Conservation (phyloP, 2,113 vertebrate genomes). For the Anolis sagrei region DNA sequence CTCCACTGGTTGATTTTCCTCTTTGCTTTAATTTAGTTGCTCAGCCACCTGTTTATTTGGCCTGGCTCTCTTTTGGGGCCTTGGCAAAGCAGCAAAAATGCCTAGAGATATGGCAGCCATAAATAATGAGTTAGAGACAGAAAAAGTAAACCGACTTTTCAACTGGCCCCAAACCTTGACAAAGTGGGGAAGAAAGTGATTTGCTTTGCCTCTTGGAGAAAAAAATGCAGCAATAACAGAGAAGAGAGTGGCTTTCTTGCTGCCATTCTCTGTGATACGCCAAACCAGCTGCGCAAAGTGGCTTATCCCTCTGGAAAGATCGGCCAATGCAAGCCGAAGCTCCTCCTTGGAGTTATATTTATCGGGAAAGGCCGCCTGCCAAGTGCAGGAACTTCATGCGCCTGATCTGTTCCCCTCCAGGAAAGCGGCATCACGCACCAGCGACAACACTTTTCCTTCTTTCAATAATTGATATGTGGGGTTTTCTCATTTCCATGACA, state of each 20-base stretch:
- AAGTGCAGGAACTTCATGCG: accelerated
- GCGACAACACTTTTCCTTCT: not conserved
- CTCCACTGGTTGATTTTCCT: too few relatives aligned
- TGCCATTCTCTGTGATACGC: not conserved
- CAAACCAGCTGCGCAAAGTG: not conserved
- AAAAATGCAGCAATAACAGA: not conserved
- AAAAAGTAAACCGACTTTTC: too few relatives aligned
- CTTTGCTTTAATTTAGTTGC: too few relatives aligned
- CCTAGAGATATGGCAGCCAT: not conserved
- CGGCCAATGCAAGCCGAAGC: too few relatives aligned
- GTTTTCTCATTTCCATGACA: constrained; percentile 27
- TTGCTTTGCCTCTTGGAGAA: too few relatives aligned
- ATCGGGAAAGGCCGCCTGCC: not conserved
- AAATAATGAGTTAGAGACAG: not conserved
- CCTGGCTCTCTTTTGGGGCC: too few relatives aligned
- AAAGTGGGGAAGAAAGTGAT: not conserved
- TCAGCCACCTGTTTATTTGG: too few relatives aligned
- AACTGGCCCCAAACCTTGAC: too few relatives aligned
- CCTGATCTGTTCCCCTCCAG: not conserved
- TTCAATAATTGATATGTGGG: constrained; percentile 2
- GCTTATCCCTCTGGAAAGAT: not conserved
- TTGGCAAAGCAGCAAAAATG: too few relatives aligned
- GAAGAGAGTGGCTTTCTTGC: not conserved
- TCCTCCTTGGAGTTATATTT: not conserved
- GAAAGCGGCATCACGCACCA: not conserved